phyloP scores from a whole-genome alignment of 1,140 invertebrate genomes.

The Meloidogyne chitwoodi region DNA sequence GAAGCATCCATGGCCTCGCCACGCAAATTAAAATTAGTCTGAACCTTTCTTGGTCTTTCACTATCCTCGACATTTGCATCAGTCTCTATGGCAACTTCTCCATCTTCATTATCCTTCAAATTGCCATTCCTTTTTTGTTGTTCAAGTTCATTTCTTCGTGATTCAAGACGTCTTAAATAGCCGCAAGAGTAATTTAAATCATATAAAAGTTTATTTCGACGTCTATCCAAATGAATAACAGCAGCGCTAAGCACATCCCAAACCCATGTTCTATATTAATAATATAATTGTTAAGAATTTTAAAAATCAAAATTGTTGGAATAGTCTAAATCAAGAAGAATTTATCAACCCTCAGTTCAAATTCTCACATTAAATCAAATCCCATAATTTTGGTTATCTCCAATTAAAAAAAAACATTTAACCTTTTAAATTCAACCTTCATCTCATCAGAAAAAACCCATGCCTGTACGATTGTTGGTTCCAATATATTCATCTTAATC shows the following conservation, averaged over 20 bases:
- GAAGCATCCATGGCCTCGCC: neutral
- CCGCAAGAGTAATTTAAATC: neutral
- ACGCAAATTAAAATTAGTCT: neutral
- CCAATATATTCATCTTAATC: slow-evolving; percentile 91
- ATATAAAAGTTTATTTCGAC: slow-evolving; percentile 3
- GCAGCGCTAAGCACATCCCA: slow-evolving; percentile 50
- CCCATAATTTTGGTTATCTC: too few relatives aligned
- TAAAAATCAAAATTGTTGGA: too few relatives aligned
- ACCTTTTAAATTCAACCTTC: slow-evolving; percentile 63
- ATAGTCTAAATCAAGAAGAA: neutral
- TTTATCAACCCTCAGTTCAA: neutral
- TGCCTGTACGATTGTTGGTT: slow-evolving; percentile 90
- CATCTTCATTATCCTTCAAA: slow-evolving; percentile 28
- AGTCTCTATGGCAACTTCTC: neutral
- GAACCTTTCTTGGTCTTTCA: neutral
- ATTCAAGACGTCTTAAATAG: slow-evolving; percentile 10
- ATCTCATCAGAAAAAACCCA: slow-evolving; percentile 99
- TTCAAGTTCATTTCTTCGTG: slow-evolving; percentile 15
- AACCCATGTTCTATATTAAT: slow-evolving; percentile 46
- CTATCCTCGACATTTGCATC: neutral
- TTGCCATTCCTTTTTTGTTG: slow-evolving; percentile 14
- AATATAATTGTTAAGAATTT: neutral
- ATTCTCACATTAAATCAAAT: neutral
- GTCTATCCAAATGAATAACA: slow-evolving; percentile 30
- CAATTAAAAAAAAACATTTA: slow-evolving; percentile 4